Percentiles rank a stretch among this genome's conserved stretches.
Evolutionary conservation across 2,888 invertebrate species (phyloP).

Genomic region (Folsomia manolachei): DNA sequence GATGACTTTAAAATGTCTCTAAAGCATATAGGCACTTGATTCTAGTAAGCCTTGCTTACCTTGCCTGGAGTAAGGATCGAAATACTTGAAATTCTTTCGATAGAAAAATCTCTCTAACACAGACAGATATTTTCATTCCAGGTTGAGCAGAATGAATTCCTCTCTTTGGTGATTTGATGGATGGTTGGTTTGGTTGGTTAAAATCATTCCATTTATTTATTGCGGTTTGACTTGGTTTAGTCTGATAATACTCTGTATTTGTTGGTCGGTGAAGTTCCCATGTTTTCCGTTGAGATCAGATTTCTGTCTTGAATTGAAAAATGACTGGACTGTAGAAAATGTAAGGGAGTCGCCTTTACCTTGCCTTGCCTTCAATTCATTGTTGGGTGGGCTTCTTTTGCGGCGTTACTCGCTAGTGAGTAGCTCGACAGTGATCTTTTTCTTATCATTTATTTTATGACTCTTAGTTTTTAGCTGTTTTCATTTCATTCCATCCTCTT

Average conservation of each 20-base stretch:
- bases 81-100: background rate
- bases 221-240: no score
- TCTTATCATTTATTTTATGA: slow-evolving; percentile 9
- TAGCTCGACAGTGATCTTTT: background rate
- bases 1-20: no score
- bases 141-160: background rate
- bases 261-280: background rate
- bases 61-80: no score
- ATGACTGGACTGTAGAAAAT: background rate
- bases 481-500: background rate
- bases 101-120: background rate
- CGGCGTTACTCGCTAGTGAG: background rate
- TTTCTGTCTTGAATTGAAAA: background rate
- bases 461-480: background rate
- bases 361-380: background rate
- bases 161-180: background rate
- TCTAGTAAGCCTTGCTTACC: no score
- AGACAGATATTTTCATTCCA: background rate
- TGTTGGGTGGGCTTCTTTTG: slow-evolving; percentile 4
- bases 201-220: background rate
- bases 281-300: background rate
- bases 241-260: no score
- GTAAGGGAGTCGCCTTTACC: background rate
- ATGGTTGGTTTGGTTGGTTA: background rate
- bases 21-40: no score